phyloP scores from a whole-genome alignment of 2,888 invertebrate genomes.

The Stomorhina lunata region DNA sequence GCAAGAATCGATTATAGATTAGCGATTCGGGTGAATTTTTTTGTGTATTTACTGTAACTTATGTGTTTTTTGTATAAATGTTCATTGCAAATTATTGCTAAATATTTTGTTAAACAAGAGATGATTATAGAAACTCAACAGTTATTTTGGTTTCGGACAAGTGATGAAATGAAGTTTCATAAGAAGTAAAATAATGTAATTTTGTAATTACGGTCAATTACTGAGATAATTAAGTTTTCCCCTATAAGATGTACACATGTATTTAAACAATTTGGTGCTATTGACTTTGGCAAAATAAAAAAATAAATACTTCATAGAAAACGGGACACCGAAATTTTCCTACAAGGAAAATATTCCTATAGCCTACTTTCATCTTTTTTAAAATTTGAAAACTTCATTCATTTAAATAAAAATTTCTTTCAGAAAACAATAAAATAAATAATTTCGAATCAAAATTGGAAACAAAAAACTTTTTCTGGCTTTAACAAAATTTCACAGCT shows the following conservation, averaged over 20 bases:
- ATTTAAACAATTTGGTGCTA: too few relatives aligned
- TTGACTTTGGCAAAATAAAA: too few relatives aligned
- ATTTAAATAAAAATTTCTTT: too few relatives aligned
- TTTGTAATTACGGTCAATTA: too few relatives aligned
- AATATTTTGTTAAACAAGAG: constrained; percentile 20
- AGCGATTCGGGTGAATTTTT: constrained; percentile 10
- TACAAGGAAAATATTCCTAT: neutral
- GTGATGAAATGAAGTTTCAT: constrained; percentile 5
- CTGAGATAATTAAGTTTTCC: too few relatives aligned
- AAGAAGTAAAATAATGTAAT: too few relatives aligned
- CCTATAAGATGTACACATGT: too few relatives aligned
- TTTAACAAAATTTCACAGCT: neutral
- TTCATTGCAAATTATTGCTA: constrained; percentile 39
- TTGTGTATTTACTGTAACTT: neutral
- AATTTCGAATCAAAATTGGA: neutral
- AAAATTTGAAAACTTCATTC: neutral
- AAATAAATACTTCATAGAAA: too few relatives aligned
- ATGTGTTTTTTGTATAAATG: neutral
- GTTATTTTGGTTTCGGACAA: neutral
- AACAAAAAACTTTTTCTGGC: neutral
- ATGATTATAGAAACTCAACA: constrained; percentile 30
- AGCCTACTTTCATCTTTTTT: neutral
- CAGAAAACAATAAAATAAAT: neutral
- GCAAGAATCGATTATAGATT: constrained; percentile 41
- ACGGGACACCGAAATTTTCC: too few relatives aligned